Evolutionary conservation across 2,113 vertebrate species (phyloP).

Genomic region (Dasyornis broadbenti): DNA sequence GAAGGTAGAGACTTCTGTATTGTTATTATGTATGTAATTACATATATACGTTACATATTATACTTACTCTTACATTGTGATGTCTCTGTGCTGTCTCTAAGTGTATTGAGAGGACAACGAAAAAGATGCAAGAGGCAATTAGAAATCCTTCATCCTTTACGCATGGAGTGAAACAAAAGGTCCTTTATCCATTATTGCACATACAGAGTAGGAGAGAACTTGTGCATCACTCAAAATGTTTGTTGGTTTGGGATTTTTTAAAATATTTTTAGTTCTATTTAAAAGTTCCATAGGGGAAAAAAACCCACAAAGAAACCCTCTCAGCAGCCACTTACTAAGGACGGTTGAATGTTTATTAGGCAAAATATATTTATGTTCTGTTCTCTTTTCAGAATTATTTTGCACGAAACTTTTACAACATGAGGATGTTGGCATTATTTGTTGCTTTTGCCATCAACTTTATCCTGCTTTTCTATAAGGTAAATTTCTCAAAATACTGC

Average conservation of each 20-base stretch:
- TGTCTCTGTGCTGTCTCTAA: not conserved
- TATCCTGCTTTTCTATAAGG: slow-evolving; percentile 97
- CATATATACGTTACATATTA: no score
- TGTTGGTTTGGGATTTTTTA: not conserved
- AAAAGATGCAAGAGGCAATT: not conserved
- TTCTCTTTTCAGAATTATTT: slow-evolving; percentile 88
- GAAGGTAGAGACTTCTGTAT: not conserved
- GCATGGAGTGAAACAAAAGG: not conserved
- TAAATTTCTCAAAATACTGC: slow-evolving; percentile 48
- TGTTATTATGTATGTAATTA: not conserved
- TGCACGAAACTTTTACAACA: slow-evolving; percentile 98
- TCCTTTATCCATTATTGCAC: not conserved
- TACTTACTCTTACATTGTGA: not conserved
- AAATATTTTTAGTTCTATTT: not conserved
- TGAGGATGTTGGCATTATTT: slow-evolving; percentile 96
- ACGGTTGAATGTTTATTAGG: not conserved
- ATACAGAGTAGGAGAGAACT: not conserved
- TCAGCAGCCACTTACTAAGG: not conserved
- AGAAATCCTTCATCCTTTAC: not conserved
- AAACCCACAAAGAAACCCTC: fast-evolving
- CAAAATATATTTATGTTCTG: not conserved
- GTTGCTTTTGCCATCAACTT: slow-evolving; percentile 98
- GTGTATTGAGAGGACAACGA: not conserved
- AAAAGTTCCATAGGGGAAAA: not conserved
- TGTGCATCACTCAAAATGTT: not conserved